Evolutionary conservation across 2,113 vertebrate species (phyloP).

Genomic region (rat (Rattus norvegicus)): DNA sequence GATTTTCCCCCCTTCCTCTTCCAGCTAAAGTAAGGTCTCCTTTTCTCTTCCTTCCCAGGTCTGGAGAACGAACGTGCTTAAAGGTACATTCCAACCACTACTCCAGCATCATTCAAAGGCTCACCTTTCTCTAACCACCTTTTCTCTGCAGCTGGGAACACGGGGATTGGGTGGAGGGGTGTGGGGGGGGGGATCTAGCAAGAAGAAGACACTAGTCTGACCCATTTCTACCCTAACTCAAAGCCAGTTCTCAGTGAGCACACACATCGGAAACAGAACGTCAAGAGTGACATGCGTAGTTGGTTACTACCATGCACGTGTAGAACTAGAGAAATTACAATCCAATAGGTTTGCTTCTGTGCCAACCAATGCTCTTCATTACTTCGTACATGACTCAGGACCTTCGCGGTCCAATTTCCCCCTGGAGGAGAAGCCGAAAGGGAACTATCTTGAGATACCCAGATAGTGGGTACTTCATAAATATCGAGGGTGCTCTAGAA

Average conservation of each 20-base stretch:
- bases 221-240: constrained; percentile 2
- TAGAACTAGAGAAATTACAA: constrained; percentile 22
- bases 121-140: not conserved
- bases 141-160: not conserved
- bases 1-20: not conserved
- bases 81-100: not conserved
- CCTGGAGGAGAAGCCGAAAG: not conserved
- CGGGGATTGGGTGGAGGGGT: not conserved
- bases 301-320: not conserved
- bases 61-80: constrained; percentile 14
- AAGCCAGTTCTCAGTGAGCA: not conserved
- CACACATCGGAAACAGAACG: not conserved
- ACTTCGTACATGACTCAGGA: not conserved
- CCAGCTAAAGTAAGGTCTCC: not conserved
- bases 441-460: not conserved
- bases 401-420: not conserved
- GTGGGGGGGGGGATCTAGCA: not conserved
- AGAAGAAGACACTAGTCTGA: not conserved
- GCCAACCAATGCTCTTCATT: not conserved
- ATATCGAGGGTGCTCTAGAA: not conserved
- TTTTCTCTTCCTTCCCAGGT: not conserved
- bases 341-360: not conserved
- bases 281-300: not conserved
- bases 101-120: not conserved
- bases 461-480: not conserved